A percentile compares a stretch with the other conserved stretches of the same genome.
These are phyloP conservation scores for Labeo calbasu DNA, from an alignment of 2,797 vertebrate species.

Conservation along the genomic window DNA sequence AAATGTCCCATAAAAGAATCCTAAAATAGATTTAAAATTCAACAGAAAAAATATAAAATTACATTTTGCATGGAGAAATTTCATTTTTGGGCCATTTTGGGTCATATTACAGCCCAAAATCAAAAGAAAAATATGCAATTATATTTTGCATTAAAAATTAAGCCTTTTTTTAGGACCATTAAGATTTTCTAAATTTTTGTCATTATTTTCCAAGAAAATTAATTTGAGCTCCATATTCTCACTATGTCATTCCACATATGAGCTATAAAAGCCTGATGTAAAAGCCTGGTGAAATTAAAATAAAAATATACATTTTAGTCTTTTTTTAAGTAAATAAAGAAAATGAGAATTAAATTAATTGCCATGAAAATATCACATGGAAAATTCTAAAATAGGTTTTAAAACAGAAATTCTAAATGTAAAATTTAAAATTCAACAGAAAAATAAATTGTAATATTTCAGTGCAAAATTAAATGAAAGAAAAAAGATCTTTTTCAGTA, in stretches of 20 bases:
- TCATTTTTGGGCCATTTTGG: too few species aligned
- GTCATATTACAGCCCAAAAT: not conserved
- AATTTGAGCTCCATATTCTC: conserved; percentile 3
- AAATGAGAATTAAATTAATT: too few species aligned
- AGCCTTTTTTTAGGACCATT: not conserved
- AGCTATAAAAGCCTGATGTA: not conserved
- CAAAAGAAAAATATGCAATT: not conserved
- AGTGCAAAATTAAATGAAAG: too few species aligned
- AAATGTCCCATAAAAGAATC: not conserved
- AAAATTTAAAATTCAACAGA: too few species aligned
- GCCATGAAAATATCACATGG: too few species aligned
- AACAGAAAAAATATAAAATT: not conserved
- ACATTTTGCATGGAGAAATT: not conserved
- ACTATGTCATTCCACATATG: not conserved
- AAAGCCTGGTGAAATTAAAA: not conserved
- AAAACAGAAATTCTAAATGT: too few species aligned
- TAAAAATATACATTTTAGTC: not conserved
- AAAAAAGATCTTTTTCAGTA: too few species aligned
- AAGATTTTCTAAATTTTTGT: not conserved
- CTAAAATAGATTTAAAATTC: not conserved
- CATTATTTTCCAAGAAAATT: not conserved
- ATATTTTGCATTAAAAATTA: not conserved
- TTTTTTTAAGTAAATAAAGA: too few species aligned
- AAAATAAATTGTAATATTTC: too few species aligned
- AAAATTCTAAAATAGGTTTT: too few species aligned